These are phyloP conservation scores for Temnothorax nylanderi DNA, from an alignment of 1,140 invertebrate genomes.

Conservation along the genomic window DNA sequence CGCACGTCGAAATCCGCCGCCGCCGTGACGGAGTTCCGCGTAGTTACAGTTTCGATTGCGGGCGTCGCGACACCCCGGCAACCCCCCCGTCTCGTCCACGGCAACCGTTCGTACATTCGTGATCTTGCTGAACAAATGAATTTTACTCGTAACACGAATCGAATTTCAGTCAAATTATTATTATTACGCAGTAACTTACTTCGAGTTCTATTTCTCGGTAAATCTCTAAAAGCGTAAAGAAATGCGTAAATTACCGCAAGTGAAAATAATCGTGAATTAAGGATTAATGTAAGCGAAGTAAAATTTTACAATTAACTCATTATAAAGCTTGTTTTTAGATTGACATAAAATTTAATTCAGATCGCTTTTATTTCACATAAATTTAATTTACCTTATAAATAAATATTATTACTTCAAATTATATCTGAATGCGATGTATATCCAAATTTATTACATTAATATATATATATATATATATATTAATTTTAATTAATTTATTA, in stretches of 20 bases:
- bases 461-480: neutral
- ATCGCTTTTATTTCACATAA: conserved; percentile 22
- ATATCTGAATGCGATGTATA: conserved; percentile 8
- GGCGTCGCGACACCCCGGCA: conserved; percentile 39
- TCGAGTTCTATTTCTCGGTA: neutral
- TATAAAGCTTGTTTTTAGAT: neutral
- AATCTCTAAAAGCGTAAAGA: neutral
- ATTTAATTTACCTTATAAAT: conserved; percentile 30
- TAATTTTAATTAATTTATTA: conserved; percentile 39
- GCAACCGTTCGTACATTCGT: conserved; percentile 34
- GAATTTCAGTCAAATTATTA: conserved; percentile 20
- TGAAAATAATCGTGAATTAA: conserved; percentile 3
- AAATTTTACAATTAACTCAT: conserved; percentile 19
- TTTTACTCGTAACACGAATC: conserved; percentile 3
- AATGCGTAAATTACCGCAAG: neutral
- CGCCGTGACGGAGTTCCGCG: conserved; percentile 54
- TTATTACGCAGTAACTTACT: neutral
- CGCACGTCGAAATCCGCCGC: conserved; percentile 52
- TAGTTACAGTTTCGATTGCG: conserved; percentile 62
- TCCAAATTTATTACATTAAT: conserved; percentile 9
- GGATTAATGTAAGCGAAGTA: neutral
- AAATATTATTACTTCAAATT: conserved; percentile 15
- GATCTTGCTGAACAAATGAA: conserved; percentile 53
- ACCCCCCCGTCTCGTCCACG: conserved; percentile 11
- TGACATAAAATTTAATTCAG: conserved; percentile 33